These are phyloP conservation scores for Euthynnus affinis DNA, from an alignment of 2,797 vertebrate species.

Conservation along the genomic window DNA sequence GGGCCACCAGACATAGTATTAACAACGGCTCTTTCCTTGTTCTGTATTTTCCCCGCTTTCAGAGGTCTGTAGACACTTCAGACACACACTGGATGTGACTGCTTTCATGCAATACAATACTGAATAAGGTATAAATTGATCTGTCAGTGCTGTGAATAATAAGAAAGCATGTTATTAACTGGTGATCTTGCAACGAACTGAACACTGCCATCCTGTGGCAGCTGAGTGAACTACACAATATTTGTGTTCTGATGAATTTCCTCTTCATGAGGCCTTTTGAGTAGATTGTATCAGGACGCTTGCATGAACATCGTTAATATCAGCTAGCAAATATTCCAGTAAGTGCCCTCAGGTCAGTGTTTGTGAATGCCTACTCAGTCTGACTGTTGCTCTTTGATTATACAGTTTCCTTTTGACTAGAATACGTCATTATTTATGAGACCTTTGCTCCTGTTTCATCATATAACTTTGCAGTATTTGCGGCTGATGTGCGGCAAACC, in stretches of 20 bases:
- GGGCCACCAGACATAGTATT: not conserved
- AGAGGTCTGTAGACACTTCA: not conserved
- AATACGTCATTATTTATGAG: not conserved
- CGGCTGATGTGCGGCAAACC: not conserved
- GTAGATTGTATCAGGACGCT: not conserved
- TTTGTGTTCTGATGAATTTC: not conserved
- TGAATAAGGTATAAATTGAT: too few species aligned
- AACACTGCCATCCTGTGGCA: conserved; percentile 3
- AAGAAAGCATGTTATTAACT: too few species aligned
- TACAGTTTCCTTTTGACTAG: not conserved
- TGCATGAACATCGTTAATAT: not conserved
- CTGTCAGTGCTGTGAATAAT: not conserved
- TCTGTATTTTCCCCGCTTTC: too few species aligned
- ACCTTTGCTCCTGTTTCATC: not conserved
- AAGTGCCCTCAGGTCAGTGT: too few species aligned
- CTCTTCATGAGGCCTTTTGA: not conserved
- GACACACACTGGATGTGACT: not conserved
- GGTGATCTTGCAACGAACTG: not conserved
- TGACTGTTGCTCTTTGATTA: not conserved
- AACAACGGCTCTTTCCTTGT: not conserved
- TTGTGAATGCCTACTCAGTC: not conserved
- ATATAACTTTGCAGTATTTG: not conserved
- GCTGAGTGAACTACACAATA: not conserved
- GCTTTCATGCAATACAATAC: too few species aligned
- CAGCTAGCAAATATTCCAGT: not conserved